Percentiles rank a stretch among this genome's conserved stretches.
Evolutionary conservation across 1,140 invertebrate species (phyloP).

Genomic region (Drosophila auraria): DNA sequence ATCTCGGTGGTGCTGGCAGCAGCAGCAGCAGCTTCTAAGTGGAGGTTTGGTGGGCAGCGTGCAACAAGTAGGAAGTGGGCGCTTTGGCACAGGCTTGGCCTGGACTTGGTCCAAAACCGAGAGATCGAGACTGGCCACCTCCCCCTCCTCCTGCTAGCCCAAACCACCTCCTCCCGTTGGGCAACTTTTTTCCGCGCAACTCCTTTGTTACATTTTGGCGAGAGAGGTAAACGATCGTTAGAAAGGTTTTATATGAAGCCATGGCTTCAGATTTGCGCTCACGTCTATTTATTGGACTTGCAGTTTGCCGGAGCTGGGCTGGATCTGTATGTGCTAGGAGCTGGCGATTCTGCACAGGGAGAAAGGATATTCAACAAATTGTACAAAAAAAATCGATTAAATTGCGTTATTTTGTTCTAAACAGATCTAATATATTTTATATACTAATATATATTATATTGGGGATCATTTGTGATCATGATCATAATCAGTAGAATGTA

Average conservation of each 20-base stretch:
- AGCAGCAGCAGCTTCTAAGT: constrained; percentile 38
- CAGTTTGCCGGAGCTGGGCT: constrained; percentile 30
- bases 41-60: constrained; percentile 38
- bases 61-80: constrained; percentile 81
- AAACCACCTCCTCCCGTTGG: constrained; percentile 39
- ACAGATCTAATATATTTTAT: too few relatives aligned
- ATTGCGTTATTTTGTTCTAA: too few relatives aligned
- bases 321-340: constrained; percentile 38
- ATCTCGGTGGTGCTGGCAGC: constrained; percentile 45
- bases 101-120: constrained; percentile 50
- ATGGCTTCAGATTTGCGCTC: constrained; percentile 76
- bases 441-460: too few relatives aligned
- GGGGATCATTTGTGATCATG: too few relatives aligned
- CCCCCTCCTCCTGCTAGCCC: constrained; percentile 16
- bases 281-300: constrained; percentile 80
- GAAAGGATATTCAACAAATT: neutral
- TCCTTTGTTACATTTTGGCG: constrained; percentile 83
- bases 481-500: too few relatives aligned
- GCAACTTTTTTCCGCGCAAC: constrained; percentile 67
- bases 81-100: constrained; percentile 74
- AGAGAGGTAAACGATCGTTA: constrained; percentile 84
- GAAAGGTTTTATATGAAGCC: constrained; percentile 79
- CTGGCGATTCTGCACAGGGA: constrained; percentile 49
- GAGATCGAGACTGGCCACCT: constrained; percentile 42
- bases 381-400: neutral